Evolutionary conservation across 2,797 vertebrate species (phyloP).

Genomic region (Eremophila alpestris): DNA sequence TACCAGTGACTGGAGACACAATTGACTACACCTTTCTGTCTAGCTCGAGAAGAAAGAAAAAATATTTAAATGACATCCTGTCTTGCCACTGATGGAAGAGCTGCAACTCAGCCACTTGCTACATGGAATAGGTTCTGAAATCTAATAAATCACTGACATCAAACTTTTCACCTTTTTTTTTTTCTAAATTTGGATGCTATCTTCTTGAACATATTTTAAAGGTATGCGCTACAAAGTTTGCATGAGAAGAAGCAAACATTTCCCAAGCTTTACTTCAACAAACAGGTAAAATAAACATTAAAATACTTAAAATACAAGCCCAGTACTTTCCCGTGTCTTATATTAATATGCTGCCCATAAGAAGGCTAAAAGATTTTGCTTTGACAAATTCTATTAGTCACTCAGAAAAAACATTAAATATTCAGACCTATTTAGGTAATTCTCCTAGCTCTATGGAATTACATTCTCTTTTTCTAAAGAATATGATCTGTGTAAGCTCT

Average conservation of each 20-base stretch:
- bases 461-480: conserved; percentile 44
- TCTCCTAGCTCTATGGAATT: conserved; percentile 41
- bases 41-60: conserved; percentile 43
- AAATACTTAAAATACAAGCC: conserved; percentile 7
- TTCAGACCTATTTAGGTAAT: conserved; percentile 43
- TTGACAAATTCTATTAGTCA: conserved; percentile 6
- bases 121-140: conserved; percentile 27
- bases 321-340: neutral
- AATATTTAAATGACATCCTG: conserved; percentile 44
- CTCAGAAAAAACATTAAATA: conserved; percentile 10
- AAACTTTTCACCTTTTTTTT: neutral
- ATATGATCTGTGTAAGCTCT: conserved; percentile 57
- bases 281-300: neutral
- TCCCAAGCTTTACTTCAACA: neutral
- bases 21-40: conserved; percentile 26
- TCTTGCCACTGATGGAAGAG: conserved; percentile 4
- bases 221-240: neutral
- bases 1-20: conserved; percentile 64
- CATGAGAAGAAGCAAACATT: neutral
- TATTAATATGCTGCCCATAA: neutral
- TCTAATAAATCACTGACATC: neutral
- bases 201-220: neutral
- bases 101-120: neutral
- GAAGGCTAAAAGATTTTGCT: neutral
- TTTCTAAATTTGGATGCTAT: neutral